Conservation (phyloP, 2,797 vertebrate species). For the Brachyalestes nurse region DNA sequence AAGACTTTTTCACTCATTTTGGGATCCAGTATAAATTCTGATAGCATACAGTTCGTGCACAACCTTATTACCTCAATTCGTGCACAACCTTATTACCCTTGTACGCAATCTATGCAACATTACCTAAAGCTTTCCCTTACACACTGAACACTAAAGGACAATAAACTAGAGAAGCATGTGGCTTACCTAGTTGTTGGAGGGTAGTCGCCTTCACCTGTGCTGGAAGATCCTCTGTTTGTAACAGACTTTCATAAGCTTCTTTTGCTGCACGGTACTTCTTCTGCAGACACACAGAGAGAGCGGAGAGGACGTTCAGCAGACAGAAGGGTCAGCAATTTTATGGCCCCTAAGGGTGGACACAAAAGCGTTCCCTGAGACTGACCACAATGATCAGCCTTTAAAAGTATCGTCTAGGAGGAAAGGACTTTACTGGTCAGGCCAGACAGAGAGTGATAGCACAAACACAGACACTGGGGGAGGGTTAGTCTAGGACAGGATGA, state of each 20-base stretch:
- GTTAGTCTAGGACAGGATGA: conserved; percentile 63
- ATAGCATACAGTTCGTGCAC: neutral
- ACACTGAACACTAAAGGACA: no score
- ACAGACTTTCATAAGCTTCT: conserved; percentile 95
- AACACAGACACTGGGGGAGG: conserved; percentile 64
- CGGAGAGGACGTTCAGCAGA: conserved; percentile 60
- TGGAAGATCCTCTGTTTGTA: conserved; percentile 95
- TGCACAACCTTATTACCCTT: neutral
- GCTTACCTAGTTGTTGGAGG: conserved; percentile 97
- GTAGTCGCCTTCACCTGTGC: conserved; percentile 97
- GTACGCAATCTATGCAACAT: no score
- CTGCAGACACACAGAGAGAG: conserved; percentile 72
- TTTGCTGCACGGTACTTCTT: conserved; percentile 97
- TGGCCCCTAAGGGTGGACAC: conserved; percentile 66
- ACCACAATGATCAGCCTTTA: conserved; percentile 60
- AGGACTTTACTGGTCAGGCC: conserved; percentile 48
- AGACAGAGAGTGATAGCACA: conserved; percentile 45
- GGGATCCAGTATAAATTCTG: no score
- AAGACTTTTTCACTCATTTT: no score
- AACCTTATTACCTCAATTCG: neutral
- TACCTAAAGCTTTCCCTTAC: no score
- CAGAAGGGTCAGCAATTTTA: conserved; percentile 70
- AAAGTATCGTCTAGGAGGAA: conserved; percentile 31
- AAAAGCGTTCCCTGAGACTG: conserved; percentile 71
- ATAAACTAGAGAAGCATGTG: neutral